Base-by-base conservation (phyloP, 2,797 vertebrate genomes). In the Myioborus miniatus region DNA sequence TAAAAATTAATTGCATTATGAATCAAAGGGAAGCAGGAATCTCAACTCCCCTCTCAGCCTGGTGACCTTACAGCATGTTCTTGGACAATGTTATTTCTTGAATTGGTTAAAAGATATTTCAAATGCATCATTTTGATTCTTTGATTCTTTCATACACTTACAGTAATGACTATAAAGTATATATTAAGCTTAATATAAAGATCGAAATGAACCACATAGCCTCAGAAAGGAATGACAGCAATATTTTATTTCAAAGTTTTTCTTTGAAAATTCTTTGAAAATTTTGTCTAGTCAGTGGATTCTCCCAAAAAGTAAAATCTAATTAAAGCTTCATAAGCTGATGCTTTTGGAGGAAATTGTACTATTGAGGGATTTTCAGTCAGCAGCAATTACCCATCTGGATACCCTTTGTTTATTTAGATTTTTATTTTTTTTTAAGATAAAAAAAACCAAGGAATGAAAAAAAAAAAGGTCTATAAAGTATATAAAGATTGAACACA, bases 1-100 rank as follows among this genome's bases (percentile, higher is more conserved):
- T 92, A 49, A 85, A 94, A 87, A 91, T 69, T 65, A 92, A 92
- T 87, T 67, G 4, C 27, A 17, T 79, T 59, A 36, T 83, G 78
- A 89, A 83, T 91, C 71, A 82, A 89, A 85, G 14, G 23, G 41
- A 83, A 74, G 15, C 4, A 56, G 36, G 34, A 84, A 47, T 76
- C 64, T 90, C 30, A 52, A 47, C 23, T 70, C 22, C 24, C 4
- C 12, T 64, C 46, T 59, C 52, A 79, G 34, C 17, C 29, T 60
- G 16, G 16, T 60, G 56, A 70, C 37, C 4, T 83, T 75, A 49
- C 15, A 55, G 12, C 11, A 11, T 44, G 8, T 69, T 81, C 15
- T 78, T 81, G 55, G 12, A 27, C 30, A 64, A 30, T 47, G 24
- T 59, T 92, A 30, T 11, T 41, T 93, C 65, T 64, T 53, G 9